Evolutionary conservation across 1,140 invertebrate species (phyloP), one percentile per base, ranked within the genome.

Genomic region (Aricia agestis): DNA sequence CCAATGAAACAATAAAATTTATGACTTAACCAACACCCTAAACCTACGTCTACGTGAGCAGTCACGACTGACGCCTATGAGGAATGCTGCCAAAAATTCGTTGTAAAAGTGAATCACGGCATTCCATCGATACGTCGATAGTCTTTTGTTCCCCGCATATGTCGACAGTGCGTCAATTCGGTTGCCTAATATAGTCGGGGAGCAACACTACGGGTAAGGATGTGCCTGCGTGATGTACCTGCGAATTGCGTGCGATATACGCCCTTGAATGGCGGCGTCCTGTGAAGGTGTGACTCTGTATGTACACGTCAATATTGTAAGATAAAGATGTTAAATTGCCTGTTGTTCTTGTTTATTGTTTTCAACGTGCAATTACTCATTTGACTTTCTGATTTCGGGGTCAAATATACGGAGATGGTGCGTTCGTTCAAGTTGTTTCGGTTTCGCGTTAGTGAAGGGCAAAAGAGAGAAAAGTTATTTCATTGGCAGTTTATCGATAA

Each of bases 161-260:
- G 76, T 85, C 82, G 81, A 79, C 80, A 83, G 82, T 87, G 81
- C 80, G 78, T 80, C 82, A 80, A 84, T 80, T 71, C 76, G 77
- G 84, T 80, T 79, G 78, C 87, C 87, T 81, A 89, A 90, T 81
- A 90, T 85, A 85, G 86, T 36, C 81, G 79, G 85, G 74, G 81
- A 86, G 82, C 86, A 83, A 81, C 82, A 83, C 83, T 89, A 87
- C 87, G 78, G 85, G 75, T 67, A 80, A 89, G 88, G 88, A 90
- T 90, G 86, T 90, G 87, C 77, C 25, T 25, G 78, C 82, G 86
- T 87, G 88, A 83, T 73, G 78, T 79, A 83, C 80, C 83, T 89
- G 82, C 83, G 75, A 89, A 91, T 84, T 70, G 73, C 85, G 82
- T 82, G 79, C 78, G 78, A 78, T 70, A 82, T 86, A 84, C 85